phyloP scores from a whole-genome alignment of 2,797 vertebrate genomes.

The Megalops cyprinoides region DNA sequence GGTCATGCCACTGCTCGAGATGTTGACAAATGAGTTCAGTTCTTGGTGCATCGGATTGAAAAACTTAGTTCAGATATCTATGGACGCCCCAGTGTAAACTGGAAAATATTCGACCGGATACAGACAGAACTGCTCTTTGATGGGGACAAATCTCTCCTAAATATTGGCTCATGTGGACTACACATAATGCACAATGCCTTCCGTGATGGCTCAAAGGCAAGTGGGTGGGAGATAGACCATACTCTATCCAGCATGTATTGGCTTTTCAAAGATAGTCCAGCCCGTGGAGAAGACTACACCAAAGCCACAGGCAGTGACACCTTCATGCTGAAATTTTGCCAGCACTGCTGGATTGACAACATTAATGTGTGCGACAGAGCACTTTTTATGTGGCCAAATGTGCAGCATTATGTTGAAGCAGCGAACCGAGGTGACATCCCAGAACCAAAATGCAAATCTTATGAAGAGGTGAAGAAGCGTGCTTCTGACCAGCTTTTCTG shows the following conservation, averaged over 20 bases:
- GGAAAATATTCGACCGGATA: background rate
- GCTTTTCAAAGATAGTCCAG: background rate
- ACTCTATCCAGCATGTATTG: background rate
- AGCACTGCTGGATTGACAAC: background rate
- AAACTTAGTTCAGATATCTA: background rate
- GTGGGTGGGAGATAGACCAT: background rate
- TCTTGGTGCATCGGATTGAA: background rate
- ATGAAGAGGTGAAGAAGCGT: background rate
- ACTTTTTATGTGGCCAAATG: too few species aligned
- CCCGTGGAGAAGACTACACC: background rate
- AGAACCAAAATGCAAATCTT: background rate
- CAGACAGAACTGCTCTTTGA: background rate
- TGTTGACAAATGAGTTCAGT: background rate
- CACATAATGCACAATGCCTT: conserved; percentile 10
- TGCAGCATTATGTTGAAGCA: background rate
- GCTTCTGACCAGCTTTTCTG: background rate
- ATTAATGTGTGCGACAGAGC: too few species aligned
- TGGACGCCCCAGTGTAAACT: background rate
- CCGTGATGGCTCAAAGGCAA: background rate
- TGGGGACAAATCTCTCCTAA: background rate
- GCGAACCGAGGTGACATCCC: background rate
- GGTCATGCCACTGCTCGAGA: too few species aligned
- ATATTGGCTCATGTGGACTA: background rate
- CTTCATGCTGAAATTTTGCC: conserved; percentile 15
- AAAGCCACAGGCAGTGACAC: background rate